phyloP scores from a whole-genome alignment of 2,888 invertebrate genomes.

The Apodemia zela region DNA sequence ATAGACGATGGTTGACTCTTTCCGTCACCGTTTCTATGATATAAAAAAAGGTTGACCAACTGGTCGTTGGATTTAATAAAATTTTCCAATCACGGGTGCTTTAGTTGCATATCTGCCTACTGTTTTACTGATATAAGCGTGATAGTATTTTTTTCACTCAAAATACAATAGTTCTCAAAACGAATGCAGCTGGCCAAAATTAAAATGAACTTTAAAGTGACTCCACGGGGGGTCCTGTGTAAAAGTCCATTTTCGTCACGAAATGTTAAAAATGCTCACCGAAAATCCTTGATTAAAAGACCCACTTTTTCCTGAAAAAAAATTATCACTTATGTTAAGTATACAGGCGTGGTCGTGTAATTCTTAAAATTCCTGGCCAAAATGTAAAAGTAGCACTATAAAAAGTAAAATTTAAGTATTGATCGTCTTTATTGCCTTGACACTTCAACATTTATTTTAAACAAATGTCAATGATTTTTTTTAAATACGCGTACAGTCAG shows the following conservation, averaged over 20 bases:
- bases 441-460: too few relatives aligned
- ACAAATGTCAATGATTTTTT: too few relatives aligned
- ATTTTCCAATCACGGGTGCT: too few relatives aligned
- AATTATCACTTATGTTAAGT: not conserved
- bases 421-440: not conserved
- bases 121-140: too few relatives aligned
- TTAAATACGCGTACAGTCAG: too few relatives aligned
- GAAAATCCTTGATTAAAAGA: not conserved
- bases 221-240: not conserved
- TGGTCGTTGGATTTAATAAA: too few relatives aligned
- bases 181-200: not conserved
- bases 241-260: not conserved
- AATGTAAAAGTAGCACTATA: not conserved
- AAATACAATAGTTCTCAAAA: not conserved
- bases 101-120: too few relatives aligned
- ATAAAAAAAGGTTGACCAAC: too few relatives aligned
- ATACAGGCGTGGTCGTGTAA: not conserved
- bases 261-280: not conserved
- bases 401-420: constrained; percentile 1
- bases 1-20: too few relatives aligned
- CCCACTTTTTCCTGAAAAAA: not conserved
- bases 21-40: too few relatives aligned
- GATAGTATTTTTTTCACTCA: too few relatives aligned
- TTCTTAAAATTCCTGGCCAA: not conserved
- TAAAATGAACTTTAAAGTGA: not conserved